Percentiles rank a stretch among this genome's conserved stretches.
These are phyloP conservation scores for Gallinago undulata DNA, from an alignment of 2,113 vertebrate species.

Conservation along the genomic window DNA sequence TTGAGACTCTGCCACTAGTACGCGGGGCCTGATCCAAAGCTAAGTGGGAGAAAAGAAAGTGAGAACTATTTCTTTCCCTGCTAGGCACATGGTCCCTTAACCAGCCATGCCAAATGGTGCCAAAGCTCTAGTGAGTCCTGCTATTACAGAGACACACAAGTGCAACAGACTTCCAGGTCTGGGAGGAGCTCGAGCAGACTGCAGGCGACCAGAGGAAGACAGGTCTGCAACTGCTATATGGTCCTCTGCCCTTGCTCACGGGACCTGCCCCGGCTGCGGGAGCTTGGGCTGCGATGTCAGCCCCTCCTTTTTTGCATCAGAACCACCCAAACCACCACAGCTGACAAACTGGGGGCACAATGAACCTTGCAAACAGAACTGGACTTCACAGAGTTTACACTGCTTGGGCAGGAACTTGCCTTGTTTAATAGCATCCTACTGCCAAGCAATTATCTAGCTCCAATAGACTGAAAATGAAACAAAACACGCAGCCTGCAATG, in stretches of 20 bases:
- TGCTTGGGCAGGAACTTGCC: not conserved
- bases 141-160: not conserved
- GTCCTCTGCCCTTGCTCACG: not conserved
- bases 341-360: not conserved
- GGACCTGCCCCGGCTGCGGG: accelerated
- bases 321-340: not conserved
- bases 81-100: not conserved
- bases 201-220: accelerated
- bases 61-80: not conserved
- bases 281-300: not conserved
- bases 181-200: accelerated
- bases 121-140: not conserved
- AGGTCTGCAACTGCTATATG: not conserved
- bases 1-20: not conserved
- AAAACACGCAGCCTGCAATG: constrained; percentile 25
- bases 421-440: not conserved
- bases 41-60: not conserved
- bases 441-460: not conserved
- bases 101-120: not conserved
- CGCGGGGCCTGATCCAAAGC: accelerated
- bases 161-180: not conserved
- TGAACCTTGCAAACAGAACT: not conserved
- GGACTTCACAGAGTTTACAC: not conserved
- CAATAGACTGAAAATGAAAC: constrained; percentile 11
- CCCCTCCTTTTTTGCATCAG: not conserved